Evolutionary conservation across 2,113 vertebrate species (phyloP).

Genomic region (Canis aureus): DNA sequence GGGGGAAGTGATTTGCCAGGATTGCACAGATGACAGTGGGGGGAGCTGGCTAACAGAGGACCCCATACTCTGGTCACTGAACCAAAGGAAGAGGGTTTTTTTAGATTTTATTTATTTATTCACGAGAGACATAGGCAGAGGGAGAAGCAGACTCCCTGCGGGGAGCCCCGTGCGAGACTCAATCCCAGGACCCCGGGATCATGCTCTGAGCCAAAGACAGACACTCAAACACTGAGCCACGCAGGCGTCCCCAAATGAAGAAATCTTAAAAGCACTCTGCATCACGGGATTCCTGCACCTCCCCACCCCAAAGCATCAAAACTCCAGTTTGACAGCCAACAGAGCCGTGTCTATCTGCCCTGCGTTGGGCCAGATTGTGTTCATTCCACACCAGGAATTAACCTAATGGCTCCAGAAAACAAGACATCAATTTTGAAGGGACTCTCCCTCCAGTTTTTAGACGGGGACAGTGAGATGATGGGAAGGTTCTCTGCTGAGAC

Average conservation of each 20-base stretch:
- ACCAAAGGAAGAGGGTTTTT: not conserved
- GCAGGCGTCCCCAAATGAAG: no score
- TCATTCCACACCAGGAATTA: constrained; percentile 56
- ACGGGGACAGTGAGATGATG: constrained; percentile 28
- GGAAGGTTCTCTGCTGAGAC: constrained; percentile 74
- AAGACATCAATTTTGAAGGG: constrained; percentile 76
- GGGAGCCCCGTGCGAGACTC: no score
- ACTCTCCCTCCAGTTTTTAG: constrained; percentile 66
- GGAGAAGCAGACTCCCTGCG: no score
- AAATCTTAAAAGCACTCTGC: not conserved
- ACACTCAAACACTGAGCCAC: no score
- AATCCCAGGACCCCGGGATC: no score
- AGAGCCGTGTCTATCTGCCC: not conserved
- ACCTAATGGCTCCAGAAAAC: constrained; percentile 45
- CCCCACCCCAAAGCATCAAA: constrained; percentile 72
- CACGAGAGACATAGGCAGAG: no score
- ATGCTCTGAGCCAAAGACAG: no score
- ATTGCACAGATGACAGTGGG: no score
- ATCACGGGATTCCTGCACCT: constrained; percentile 42
- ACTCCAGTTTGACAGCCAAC: constrained; percentile 41
- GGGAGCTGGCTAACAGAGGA: not conserved
- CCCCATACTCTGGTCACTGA: not conserved
- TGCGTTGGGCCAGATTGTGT: constrained; percentile 68
- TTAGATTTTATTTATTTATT: no score
- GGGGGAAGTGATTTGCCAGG: not conserved